Conservation (phyloP, 2,888 invertebrate genomes). For the Fragum sueziense region DNA sequence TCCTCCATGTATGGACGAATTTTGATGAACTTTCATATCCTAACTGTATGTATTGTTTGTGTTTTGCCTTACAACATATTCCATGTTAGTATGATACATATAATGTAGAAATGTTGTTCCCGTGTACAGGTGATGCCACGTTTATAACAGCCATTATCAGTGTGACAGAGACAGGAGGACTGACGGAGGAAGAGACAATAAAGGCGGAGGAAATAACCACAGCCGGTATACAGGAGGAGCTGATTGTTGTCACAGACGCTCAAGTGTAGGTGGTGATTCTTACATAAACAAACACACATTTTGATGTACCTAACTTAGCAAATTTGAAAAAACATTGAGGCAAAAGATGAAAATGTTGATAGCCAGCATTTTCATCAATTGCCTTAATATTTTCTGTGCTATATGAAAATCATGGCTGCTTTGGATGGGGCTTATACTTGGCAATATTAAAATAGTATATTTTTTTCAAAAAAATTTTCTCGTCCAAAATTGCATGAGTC, state of each 20-base stretch:
- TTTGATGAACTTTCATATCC: too few relatives aligned
- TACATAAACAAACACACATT: too few relatives aligned
- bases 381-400: neutral
- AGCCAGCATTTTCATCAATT: neutral
- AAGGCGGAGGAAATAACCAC: neutral
- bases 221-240: neutral
- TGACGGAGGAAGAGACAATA: neutral
- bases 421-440: too few relatives aligned
- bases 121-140: neutral
- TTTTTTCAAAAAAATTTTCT: too few relatives aligned
- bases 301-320: neutral
- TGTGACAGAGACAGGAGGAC: neutral
- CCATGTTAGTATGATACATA: neutral
- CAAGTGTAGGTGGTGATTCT: slow-evolving; percentile 6
- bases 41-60: too few relatives aligned
- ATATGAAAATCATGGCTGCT: too few relatives aligned
- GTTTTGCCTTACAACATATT: neutral
- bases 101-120: neutral
- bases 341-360: neutral
- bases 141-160: neutral
- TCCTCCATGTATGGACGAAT: too few relatives aligned
- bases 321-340: neutral
- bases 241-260: neutral
- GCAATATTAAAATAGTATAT: too few relatives aligned
- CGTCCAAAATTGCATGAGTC: too few relatives aligned